phyloP scores from a whole-genome alignment of 2,797 vertebrate genomes.

The Crypturellus tataupa region DNA sequence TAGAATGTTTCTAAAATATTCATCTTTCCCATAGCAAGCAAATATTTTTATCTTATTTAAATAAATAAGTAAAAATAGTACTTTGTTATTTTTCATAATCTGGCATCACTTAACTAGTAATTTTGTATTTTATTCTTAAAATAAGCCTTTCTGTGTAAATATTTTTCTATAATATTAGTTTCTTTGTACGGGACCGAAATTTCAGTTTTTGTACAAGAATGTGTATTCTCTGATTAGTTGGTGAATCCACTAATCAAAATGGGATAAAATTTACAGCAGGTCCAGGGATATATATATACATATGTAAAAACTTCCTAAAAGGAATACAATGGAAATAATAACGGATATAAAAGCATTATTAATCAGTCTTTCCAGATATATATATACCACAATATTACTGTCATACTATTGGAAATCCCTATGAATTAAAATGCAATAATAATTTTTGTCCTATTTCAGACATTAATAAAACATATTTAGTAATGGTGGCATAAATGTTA shows the following conservation, averaged over 20 bases:
- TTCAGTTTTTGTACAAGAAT: neutral
- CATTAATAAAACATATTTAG: neutral
- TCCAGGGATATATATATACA: neutral
- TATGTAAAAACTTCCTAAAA: neutral
- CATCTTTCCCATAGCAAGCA: neutral
- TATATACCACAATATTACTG: neutral
- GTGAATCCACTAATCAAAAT: neutral
- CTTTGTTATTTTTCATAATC: neutral
- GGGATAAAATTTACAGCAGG: neutral
- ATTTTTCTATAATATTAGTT: neutral
- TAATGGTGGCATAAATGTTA: neutral
- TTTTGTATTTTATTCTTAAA: neutral
- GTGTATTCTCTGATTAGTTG: neutral
- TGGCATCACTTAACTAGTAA: neutral
- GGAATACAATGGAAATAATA: neutral
- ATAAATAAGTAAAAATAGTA: neutral
- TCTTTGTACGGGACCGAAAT: neutral
- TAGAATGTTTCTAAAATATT: neutral
- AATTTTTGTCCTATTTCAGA: rapidly evolving
- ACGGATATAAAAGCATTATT: neutral
- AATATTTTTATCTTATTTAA: neutral
- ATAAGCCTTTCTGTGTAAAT: neutral
- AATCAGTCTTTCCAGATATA: neutral
- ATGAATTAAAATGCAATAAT: neutral
- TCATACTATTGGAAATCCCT: neutral